Evolutionary conservation across 2,888 invertebrate genomes (phyloP).

Genomic region (Drosophila dives): DNA sequence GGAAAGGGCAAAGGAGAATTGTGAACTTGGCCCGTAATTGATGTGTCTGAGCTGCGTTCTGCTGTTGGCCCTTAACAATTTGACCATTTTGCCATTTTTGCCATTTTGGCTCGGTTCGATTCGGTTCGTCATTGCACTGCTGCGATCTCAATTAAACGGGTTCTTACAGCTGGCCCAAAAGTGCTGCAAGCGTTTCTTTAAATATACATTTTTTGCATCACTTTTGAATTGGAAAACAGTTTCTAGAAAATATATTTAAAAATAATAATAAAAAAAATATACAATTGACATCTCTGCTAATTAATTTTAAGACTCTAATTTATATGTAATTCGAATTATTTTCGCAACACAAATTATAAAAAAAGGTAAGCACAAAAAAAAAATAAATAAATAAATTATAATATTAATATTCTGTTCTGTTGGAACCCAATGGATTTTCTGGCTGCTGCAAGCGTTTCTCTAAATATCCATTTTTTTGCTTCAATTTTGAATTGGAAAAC

Average conservation of each 20-base stretch:
- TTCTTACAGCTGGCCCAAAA: not conserved
- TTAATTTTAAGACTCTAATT: not conserved
- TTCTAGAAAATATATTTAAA: not conserved
- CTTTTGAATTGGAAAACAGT: not conserved
- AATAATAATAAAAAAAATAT: no score
- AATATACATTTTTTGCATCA: not conserved
- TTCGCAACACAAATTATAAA: no score
- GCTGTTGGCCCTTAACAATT: constrained; percentile 8
- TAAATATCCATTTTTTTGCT: not conserved
- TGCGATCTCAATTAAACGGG: not conserved
- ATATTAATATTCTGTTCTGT: no score
- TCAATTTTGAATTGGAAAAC: not conserved
- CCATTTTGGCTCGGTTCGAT: not conserved
- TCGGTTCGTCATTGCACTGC: not conserved
- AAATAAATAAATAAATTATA: no score
- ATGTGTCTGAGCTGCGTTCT: constrained; percentile 65
- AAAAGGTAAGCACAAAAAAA: no score
- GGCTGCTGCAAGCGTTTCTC: not conserved
- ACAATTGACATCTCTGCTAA: not conserved
- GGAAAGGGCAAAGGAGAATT: not conserved
- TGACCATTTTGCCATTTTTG: constrained; percentile 1
- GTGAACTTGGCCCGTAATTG: constrained; percentile 53
- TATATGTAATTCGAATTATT: no score
- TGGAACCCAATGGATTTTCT: no score
- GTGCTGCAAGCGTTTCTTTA: not conserved